phyloP scores from a whole-genome alignment of 2,888 invertebrate species.

The Trimorus sp. region DNA sequence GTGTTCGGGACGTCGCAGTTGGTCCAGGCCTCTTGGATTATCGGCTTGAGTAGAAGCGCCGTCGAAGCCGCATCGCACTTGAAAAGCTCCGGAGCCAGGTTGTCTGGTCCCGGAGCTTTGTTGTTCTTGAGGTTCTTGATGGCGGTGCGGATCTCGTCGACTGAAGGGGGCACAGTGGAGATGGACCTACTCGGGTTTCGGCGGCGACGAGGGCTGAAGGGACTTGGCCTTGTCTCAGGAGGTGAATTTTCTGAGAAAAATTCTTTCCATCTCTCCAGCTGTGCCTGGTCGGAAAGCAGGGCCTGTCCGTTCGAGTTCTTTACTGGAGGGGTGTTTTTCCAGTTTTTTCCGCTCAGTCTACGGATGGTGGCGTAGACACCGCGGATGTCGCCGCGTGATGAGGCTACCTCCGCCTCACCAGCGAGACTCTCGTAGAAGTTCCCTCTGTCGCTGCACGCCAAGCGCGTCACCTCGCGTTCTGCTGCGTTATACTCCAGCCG shows the following conservation, averaged over 20 bases:
- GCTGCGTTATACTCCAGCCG: constrained; percentile 24
- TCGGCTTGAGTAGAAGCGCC: constrained; percentile 7
- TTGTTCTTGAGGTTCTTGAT: constrained; percentile 15
- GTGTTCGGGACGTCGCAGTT: too few relatives aligned
- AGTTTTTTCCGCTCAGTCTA: constrained; percentile 8
- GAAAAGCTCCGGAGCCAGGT: constrained; percentile 5
- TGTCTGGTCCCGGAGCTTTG: constrained; percentile 24
- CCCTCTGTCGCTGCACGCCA: constrained; percentile 32
- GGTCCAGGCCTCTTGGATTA: neutral
- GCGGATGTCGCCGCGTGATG: constrained; percentile 15
- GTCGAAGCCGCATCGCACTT: neutral
- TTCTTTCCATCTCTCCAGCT: constrained; percentile 27
- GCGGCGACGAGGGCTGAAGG: constrained; percentile 4
- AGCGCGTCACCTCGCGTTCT: constrained; percentile 11
- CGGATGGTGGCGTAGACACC: constrained; percentile 23
- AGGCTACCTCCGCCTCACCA: constrained; percentile 15
- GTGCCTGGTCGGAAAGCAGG: constrained; percentile 8
- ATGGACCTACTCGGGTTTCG: constrained; percentile 1
- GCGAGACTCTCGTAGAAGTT: constrained; percentile 19
- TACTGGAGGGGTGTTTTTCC: neutral
- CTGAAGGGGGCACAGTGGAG: constrained; percentile 5
- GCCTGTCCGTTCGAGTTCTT: constrained; percentile 16
- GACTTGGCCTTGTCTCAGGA: constrained; percentile 1
- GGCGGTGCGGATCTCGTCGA: constrained; percentile 8
- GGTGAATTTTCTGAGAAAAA: constrained; percentile 22